Conservation (phyloP, 2,888 invertebrate genomes). For the Metopia argyrocephala region DNA sequence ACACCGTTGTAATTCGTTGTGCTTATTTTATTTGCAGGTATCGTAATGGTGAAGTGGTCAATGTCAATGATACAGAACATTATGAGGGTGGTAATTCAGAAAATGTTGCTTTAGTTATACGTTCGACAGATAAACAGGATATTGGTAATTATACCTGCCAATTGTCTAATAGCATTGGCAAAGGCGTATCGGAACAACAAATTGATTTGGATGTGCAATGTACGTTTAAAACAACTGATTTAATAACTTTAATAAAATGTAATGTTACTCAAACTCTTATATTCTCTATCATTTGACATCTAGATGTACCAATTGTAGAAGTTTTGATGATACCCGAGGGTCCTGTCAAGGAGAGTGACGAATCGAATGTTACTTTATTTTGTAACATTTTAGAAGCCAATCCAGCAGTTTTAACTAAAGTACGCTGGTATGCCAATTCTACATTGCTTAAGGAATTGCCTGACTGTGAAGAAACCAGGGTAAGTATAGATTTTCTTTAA, state of each 20-base stretch:
- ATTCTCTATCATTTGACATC: slow-evolving; percentile 58
- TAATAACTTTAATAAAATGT: background rate
- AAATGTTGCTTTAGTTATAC: slow-evolving; percentile 87
- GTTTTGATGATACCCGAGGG: slow-evolving; percentile 87
- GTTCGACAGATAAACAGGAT: slow-evolving; percentile 86
- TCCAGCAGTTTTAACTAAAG: slow-evolving; percentile 85
- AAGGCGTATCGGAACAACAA: slow-evolving; percentile 85
- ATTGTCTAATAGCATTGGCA: slow-evolving; percentile 88
- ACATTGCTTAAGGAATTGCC: slow-evolving; percentile 90
- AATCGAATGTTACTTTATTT: slow-evolving; percentile 88
- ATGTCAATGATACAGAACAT: slow-evolving; percentile 81
- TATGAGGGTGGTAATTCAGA: slow-evolving; percentile 88
- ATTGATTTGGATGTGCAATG: slow-evolving; percentile 90
- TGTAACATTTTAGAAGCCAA: slow-evolving; percentile 90
- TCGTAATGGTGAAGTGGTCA: slow-evolving; percentile 83
- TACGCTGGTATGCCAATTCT: slow-evolving; percentile 92
- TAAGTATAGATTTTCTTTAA: slow-evolving; percentile 63
- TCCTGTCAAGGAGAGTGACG: slow-evolving; percentile 88
- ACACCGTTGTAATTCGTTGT: background rate
- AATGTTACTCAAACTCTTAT: background rate
- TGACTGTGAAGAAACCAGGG: slow-evolving; percentile 82
- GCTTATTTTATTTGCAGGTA: slow-evolving; percentile 80
- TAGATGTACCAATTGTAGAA: slow-evolving; percentile 89
- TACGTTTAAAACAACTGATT: slow-evolving; percentile 80
- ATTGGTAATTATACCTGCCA: slow-evolving; percentile 92